Percentiles rank a stretch among this genome's conserved stretches.
Evolutionary conservation across 2,113 vertebrate species (phyloP).

Genomic region (Menura novaehollandiae): DNA sequence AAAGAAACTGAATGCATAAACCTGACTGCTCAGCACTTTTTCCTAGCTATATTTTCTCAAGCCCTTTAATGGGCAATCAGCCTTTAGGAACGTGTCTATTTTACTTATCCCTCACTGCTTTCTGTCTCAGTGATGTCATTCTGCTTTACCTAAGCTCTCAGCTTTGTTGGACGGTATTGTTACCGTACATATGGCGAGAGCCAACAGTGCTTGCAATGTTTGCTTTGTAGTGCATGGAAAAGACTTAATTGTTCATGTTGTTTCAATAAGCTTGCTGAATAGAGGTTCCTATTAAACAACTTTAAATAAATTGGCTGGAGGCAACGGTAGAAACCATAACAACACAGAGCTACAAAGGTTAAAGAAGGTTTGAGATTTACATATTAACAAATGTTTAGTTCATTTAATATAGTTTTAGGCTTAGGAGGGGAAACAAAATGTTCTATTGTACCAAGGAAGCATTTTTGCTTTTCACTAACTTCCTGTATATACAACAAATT

Average conservation of each 20-base stretch:
- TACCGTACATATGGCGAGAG: not conserved
- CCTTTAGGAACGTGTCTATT: not conserved
- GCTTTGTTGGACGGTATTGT: not conserved
- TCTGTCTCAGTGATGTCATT: not conserved
- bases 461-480: not conserved
- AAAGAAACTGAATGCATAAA: not conserved
- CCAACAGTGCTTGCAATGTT: not conserved
- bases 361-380: not conserved
- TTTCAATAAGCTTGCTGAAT: conserved; percentile 14
- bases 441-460: not conserved
- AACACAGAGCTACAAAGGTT: not conserved
- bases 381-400: not conserved
- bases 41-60: not conserved
- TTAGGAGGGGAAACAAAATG: not conserved
- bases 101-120: not conserved
- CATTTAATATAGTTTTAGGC: not conserved
- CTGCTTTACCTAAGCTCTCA: not conserved
- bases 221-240: not conserved
- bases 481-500: not conserved
- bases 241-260: not conserved
- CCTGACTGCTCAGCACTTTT: not conserved
- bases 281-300: not conserved
- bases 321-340: not conserved
- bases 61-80: not conserved
- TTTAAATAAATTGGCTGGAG: not conserved